Evolutionary conservation across 1,140 invertebrate species (phyloP).

Genomic region (Euborellia annulipes): DNA sequence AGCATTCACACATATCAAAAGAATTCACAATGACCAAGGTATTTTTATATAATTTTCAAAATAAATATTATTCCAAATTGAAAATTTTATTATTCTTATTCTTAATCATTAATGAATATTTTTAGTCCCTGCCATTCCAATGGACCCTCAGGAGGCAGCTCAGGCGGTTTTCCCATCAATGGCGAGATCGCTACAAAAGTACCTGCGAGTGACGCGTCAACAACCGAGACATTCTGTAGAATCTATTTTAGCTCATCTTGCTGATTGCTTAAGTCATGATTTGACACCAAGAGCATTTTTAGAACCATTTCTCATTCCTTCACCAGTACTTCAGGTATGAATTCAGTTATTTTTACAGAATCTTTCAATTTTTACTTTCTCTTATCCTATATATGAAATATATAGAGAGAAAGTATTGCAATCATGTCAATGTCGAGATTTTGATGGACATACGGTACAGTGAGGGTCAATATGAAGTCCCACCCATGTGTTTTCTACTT

Average conservation of each 20-base stretch:
- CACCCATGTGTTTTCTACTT: too few species aligned
- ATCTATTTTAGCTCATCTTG: constrained; percentile 71
- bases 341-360: too few species aligned
- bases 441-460: too few species aligned
- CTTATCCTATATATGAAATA: too few species aligned
- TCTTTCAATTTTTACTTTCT: too few species aligned
- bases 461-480: too few species aligned
- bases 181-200: constrained; percentile 89
- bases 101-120: constrained; percentile 27
- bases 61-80: background rate
- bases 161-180: constrained; percentile 94
- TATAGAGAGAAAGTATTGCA: too few species aligned
- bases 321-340: constrained; percentile 47
- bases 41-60: background rate
- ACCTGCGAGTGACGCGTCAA: constrained; percentile 83
- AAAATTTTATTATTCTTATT: constrained; percentile 13
- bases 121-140: constrained; percentile 42
- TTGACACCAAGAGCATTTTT: constrained; percentile 85
- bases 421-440: too few species aligned
- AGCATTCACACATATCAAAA: constrained; percentile 90
- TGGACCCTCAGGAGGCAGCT: constrained; percentile 90
- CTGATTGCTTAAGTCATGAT: constrained; percentile 80
- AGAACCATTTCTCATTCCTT: constrained; percentile 67
- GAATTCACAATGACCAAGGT: constrained; percentile 47
- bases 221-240: constrained; percentile 91